Base-by-base conservation (phyloP, 2,113 vertebrate species). In the Scophthalmus maximus region DNA sequence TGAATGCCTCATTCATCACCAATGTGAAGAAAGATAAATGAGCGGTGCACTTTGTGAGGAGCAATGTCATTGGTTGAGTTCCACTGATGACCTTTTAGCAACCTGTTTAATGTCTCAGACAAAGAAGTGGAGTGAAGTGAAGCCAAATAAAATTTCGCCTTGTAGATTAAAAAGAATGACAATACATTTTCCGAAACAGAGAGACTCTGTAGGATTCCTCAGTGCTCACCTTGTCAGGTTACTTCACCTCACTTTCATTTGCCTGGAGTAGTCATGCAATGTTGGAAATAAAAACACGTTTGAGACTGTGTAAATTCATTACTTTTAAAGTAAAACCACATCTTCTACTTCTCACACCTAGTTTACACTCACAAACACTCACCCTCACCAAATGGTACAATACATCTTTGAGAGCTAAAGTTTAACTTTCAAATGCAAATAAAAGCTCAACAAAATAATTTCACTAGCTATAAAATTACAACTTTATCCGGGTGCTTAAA, bases 1-100 rank as follows among this genome's bases (percentile, higher is more conserved):
- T 86, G 49, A 86, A 85, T 26, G 60, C 80, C 46, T 36, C 70
- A 61, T 83, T 76, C 50, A 50, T 83, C 58, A 62, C 51, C 15
- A 74, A 44, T 57, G 14, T 47, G 18, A 67, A 77, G 55, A 59
- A 81, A 82, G 82, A 89, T 0, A 18, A 87, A 89, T 66, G 52
- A 8, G 22, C 3, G 14, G 27, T 76, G 42, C 66, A 60, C 76
- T 79, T 36, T 78, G 58, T 76, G 67, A 63, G 67, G 51, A 25
- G 42, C 70, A 27, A 25, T 53, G 36, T 52, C 6, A 2, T 60
- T 10, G 4, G 75, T 26, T 52, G 32, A 66, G 53, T 60, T 76
- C 67, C 17, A 2, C 53, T 42, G 69, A 25, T 70, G 69, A 87
- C 60, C 70, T 81, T 67, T 74, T 12, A 58, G 50, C 23, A 78